Percentiles rank a stretch among this genome's conserved stretches.
These are phyloP conservation scores for Apis mellifera DNA, from an alignment of 1,140 invertebrate species.

Conservation along the genomic window DNA sequence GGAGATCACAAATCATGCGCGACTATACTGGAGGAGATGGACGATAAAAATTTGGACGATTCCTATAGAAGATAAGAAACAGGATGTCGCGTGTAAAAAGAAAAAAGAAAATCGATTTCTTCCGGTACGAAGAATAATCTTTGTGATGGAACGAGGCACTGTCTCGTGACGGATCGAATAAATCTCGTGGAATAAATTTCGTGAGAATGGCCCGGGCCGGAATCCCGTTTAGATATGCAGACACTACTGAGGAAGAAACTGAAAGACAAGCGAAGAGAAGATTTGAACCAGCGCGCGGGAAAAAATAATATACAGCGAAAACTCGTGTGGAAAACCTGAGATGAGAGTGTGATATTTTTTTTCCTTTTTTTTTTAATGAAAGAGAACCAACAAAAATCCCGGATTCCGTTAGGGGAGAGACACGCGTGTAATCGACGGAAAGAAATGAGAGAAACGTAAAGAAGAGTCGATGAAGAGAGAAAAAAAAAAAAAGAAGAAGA, in stretches of 20 bases:
- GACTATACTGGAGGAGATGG: no score
- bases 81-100: neutral
- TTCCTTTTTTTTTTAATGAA: no score
- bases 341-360: neutral
- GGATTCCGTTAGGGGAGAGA: neutral
- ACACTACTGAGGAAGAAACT: constrained; percentile 12
- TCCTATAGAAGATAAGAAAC: no score
- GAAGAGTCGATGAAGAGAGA: neutral
- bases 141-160: no score
- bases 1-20: neutral
- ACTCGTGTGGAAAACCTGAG: neutral
- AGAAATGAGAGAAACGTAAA: constrained; percentile 16
- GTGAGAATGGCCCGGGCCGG: neutral
- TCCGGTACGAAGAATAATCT: no score
- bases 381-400: neutral
- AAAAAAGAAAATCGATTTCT: no score
- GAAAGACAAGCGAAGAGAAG: constrained; percentile 20
- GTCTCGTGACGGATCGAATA: neutral
- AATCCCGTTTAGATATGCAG: neutral
- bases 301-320: neutral
- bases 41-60: no score
- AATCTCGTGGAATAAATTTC: neutral
- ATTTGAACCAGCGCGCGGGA: neutral
- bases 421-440: neutral
- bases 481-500: neutral